Evolutionary conservation across 2,888 invertebrate species (phyloP).

Genomic region (Chesias legatella): DNA sequence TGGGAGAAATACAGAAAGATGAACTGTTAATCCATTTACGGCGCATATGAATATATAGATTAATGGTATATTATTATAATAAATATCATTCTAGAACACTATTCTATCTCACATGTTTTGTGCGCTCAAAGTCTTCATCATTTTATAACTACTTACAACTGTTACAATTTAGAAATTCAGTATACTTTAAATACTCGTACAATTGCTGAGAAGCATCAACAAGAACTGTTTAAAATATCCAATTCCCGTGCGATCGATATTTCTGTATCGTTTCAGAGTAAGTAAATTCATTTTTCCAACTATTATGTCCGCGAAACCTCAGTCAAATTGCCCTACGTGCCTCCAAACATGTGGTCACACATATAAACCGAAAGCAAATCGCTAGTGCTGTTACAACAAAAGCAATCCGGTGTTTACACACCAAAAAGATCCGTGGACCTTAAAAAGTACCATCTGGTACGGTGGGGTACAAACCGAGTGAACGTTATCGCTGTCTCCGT

Average conservation of each 20-base stretch:
- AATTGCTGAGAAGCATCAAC: slow-evolving; percentile 8
- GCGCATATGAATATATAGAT: too few species aligned
- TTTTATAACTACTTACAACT: slow-evolving; percentile 20
- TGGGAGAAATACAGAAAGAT: too few species aligned
- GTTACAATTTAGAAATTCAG: slow-evolving; percentile 20
- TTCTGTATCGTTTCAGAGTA: slow-evolving; percentile 3
- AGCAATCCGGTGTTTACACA: slow-evolving; percentile 26
- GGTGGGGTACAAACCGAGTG: slow-evolving; percentile 8
- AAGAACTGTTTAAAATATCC: slow-evolving; percentile 8
- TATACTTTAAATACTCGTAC: slow-evolving; percentile 10
- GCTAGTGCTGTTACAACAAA: slow-evolving; percentile 28
- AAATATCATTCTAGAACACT: slow-evolving; percentile 53
- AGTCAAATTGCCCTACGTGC: slow-evolving; percentile 13
- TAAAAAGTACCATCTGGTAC: slow-evolving; percentile 14
- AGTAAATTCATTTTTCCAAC: slow-evolving; percentile 20
- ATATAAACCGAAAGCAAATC: slow-evolving; percentile 22
- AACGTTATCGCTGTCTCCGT: not conserved
- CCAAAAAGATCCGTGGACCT: slow-evolving; percentile 14
- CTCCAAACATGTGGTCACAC: slow-evolving; percentile 12
- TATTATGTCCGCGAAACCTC: slow-evolving; percentile 2
- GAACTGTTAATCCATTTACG: too few species aligned
- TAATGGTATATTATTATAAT: slow-evolving; percentile 35
- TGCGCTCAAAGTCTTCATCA: slow-evolving; percentile 72
- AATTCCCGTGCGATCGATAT: slow-evolving; percentile 19
- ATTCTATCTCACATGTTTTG: slow-evolving; percentile 73